Base-by-base conservation (phyloP, 2,888 invertebrate genomes). In the Chloromyia formosa region DNA sequence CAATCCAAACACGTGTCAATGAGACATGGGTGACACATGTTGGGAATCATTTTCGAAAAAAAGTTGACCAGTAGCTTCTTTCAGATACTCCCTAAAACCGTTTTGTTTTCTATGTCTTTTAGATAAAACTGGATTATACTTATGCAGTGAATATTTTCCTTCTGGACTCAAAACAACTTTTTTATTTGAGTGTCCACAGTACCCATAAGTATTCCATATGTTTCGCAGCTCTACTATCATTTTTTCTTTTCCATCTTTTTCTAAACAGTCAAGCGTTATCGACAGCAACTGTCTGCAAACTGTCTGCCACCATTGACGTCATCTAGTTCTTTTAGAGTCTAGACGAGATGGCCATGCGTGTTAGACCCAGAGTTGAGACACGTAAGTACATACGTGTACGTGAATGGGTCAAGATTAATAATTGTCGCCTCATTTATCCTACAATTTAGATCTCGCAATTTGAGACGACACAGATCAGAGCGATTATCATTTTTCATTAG, bases 241-340 rank as follows among this genome's bases (percentile, higher is more conserved):
- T 45, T 64, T 64, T 64, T 45, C 64, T 1, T n/a, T n/a, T n/a
- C 9, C 18, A 7, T 3, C 18, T 64, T 27, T 16, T 20, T 64
- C 42, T 16, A 27, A 10, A 64, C 45, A 45, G 64, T 69, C 20
- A 18, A 27, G 69, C 18, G 42, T 16, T 18, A 20, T 54, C 54
- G 35, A 54, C 69, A 53, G 23, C 49, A 54, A 69, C 69, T 75
- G 62, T 71, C 74, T 76, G 76, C 74, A 62, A 68, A 64, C 71
- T 76, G 76, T 76, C 76, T 74, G 72, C 60, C 23, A n/a, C n/a
- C n/a, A 27, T 14, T 76, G 76, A 76, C 76, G 76, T 76, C 72
- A 76, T 18, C 60, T 60, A n/a, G n/a, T n/a, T n/a, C 61, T 14
- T n/a, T 42, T 42, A n/a, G n/a, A n/a, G 42, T 42, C 5, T 42